phyloP scores from a whole-genome alignment of 2,888 invertebrate genomes.

The Dynastes grantii region DNA sequence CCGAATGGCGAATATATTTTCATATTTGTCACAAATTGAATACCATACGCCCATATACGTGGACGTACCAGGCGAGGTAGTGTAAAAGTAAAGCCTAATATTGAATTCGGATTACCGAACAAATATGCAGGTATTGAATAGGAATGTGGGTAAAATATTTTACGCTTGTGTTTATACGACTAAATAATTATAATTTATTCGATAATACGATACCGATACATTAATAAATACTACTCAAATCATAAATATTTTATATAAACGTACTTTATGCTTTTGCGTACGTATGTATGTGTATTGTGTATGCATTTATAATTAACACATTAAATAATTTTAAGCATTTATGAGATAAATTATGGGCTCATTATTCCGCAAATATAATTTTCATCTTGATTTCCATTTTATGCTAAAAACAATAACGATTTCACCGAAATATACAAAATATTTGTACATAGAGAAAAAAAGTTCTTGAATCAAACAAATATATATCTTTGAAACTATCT shows the following conservation, averaged over 20 bases:
- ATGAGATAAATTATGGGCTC: not conserved
- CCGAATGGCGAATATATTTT: slow-evolving; percentile 45
- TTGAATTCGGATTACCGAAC: not conserved
- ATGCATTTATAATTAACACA: slow-evolving; percentile 13
- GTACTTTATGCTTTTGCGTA: not conserved
- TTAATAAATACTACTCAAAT: slow-evolving; percentile 31
- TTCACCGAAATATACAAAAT: no score
- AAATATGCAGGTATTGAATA: slow-evolving; percentile 4
- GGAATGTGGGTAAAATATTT: slow-evolving; percentile 25
- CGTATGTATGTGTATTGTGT: not conserved
- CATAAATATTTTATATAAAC: slow-evolving; percentile 26
- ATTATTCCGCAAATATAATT: not conserved
- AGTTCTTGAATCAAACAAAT: no score
- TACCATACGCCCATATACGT: not conserved
- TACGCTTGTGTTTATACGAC: slow-evolving; percentile 10
- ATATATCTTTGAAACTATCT: no score
- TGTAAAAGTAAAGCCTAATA: slow-evolving; percentile 21
- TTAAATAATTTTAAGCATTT: slow-evolving; percentile 16
- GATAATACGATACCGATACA: not conserved
- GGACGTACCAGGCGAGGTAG: not conserved
- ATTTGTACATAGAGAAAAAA: no score
- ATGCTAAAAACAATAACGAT: no score
- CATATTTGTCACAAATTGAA: slow-evolving; percentile 52
- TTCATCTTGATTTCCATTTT: no score
- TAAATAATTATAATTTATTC: slow-evolving; percentile 28